Evolutionary conservation across 2,113 vertebrate genomes (phyloP), one percentile per base, ranked within the genome.

Genomic region (Archilochus colubris): DNA sequence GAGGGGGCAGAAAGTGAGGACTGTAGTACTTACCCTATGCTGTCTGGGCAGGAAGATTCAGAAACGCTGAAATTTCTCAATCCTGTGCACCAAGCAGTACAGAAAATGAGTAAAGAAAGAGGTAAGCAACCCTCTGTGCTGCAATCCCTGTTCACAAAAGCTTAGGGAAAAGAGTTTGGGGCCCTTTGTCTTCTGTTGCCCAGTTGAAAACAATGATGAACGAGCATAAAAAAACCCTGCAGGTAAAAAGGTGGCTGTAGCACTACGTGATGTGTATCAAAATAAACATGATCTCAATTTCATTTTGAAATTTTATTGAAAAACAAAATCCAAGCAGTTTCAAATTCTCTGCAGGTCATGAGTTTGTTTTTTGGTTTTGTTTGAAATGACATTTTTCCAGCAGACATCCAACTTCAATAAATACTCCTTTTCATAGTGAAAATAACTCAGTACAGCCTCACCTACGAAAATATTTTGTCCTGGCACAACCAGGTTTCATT

Each of bases 351-450:
- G 48, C 31, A 53, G 57, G 72, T 61, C 43, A 77, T 74, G n/a
- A 69, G 75, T 70, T 22, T 69, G 68, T 0, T 6, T 48, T 86
- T 22, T 55, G 8, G 50, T 48, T 89, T 85, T 82, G 28, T 75
- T 75, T 72, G n/a, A 80, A 91, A 93, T 31, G 1, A 77, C 12
- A 9, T 79, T 87, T 94, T 91, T 86, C 36, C 67, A 91, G 67
- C 54, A 63, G 58, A 76, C 84, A 66, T n/a, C 43, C 58, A 91
- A 30, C 46, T 89, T 80, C 70, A 82, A 50, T 82, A 95, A 96
- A 97, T 63, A 75, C 53, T 86, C 55, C 87, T 95, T 95, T 95
- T 97, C 85, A 97, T 51, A 64, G 1, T 4, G 68, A 89, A 96
- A 96, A 86, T 74, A 92, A 88, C 87, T 58, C 50, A 48, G 58